A percentile compares a stretch with the other conserved stretches of the same genome.
These are phyloP conservation scores for Lonchura striata DNA, from an alignment of 2,113 vertebrate species.

Conservation along the genomic window DNA sequence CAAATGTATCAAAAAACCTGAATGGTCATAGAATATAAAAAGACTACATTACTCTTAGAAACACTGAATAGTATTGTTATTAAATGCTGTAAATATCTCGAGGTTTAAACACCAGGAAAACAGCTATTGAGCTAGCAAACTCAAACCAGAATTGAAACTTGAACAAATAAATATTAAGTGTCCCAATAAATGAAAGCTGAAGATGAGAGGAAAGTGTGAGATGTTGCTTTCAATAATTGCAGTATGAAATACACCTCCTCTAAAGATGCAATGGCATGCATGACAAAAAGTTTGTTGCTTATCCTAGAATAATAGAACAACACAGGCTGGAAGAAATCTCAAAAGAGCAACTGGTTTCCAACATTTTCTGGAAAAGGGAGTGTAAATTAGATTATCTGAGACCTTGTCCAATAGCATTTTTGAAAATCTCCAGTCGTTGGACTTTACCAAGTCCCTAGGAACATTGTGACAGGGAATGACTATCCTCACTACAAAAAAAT, in stretches of 20 bases:
- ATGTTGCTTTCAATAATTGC: not conserved
- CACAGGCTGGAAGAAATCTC: not conserved
- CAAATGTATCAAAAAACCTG: not conserved
- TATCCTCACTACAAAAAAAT: not conserved
- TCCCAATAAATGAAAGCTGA: not conserved
- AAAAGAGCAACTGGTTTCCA: not conserved
- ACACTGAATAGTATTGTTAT: not conserved
- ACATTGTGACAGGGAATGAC: not conserved
- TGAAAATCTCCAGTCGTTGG: not conserved
- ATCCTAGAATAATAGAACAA: not conserved
- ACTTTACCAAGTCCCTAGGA: not conserved
- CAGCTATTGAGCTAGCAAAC: not conserved
- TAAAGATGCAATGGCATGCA: not conserved
- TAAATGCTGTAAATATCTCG: not conserved
- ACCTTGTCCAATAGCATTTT: not conserved
- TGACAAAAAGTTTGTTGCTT: not conserved
- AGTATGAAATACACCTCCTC: not conserved
- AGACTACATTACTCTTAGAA: not conserved
- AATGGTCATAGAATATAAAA: not conserved
- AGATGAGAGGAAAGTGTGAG: not conserved
- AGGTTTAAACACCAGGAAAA: not conserved
- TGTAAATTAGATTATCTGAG: not conserved
- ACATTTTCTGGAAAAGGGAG: not conserved
- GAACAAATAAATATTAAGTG: not conserved
- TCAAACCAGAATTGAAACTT: not conserved